These are phyloP conservation scores for Rutilus rutilus DNA, from an alignment of 2,113 vertebrate genomes.

Conservation along the genomic window DNA sequence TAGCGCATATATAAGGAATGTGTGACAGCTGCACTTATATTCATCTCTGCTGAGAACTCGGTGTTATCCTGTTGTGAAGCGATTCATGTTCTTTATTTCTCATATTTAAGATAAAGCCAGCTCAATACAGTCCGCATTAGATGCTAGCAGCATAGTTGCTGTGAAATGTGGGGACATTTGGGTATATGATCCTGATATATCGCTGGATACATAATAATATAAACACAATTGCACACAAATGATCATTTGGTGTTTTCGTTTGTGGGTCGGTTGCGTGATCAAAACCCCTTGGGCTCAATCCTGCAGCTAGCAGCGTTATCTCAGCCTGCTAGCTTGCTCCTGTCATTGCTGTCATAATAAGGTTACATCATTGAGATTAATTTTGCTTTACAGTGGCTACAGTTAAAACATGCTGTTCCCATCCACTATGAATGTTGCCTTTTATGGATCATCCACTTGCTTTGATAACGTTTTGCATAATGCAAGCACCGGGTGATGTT, in stretches of 20 bases:
- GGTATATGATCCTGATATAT: not conserved
- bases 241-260: not conserved
- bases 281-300: no score
- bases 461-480: not conserved
- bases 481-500: not conserved
- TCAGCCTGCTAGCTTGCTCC: not conserved
- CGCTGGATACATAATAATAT: not conserved
- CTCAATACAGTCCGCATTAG: not conserved
- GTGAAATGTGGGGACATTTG: not conserved
- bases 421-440: not conserved
- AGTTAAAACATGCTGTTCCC: not conserved
- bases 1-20: constrained; percentile 51
- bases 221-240: not conserved
- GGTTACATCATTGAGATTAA: not conserved
- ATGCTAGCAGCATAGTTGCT: not conserved
- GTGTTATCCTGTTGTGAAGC: not conserved
- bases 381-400: not conserved
- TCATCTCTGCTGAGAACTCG: not conserved
- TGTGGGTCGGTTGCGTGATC: not conserved
- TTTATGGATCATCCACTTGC: not conserved
- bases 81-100: not conserved
- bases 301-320: not conserved
- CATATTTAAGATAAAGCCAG: no score
- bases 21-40: constrained; percentile 54
- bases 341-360: not conserved